Evolutionary conservation across 2,113 vertebrate species (phyloP).

Genomic region (Mormyrus iriodes): DNA sequence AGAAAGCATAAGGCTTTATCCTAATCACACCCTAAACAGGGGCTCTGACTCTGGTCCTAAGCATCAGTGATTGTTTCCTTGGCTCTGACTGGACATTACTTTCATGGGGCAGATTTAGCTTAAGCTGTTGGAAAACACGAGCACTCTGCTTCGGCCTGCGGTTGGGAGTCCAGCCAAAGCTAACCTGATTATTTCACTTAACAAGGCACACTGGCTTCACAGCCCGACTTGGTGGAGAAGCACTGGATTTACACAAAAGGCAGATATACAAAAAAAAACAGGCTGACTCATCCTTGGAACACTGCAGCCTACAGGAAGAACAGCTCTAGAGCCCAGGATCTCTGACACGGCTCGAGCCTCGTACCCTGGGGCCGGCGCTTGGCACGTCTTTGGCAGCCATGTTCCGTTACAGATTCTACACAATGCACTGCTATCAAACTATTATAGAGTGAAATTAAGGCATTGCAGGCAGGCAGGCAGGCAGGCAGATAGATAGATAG

Average conservation of each 20-base stretch:
- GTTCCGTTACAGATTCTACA: not conserved
- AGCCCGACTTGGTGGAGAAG: not conserved
- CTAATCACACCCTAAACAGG: slow-evolving; percentile 81
- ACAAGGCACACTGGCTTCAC: not conserved
- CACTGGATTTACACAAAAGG: not conserved
- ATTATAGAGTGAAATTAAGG: not conserved
- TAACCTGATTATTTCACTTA: not conserved
- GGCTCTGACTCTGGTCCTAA: slow-evolving; percentile 70
- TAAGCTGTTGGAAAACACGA: slow-evolving; percentile 79
- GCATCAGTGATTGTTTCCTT: slow-evolving; percentile 76
- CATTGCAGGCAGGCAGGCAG: not conserved
- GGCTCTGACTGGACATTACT: slow-evolving; percentile 84
- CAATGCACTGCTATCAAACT: not conserved
- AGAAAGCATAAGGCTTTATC: slow-evolving; percentile 47
- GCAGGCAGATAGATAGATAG: not conserved
- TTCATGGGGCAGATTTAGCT: slow-evolving; percentile 81
- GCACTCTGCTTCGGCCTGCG: slow-evolving; percentile 73
- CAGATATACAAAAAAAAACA: not conserved
- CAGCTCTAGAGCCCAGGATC: not conserved
- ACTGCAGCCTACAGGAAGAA: not conserved
- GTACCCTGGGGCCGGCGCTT: not conserved
- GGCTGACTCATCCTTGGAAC: not conserved
- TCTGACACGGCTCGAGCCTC: not conserved
- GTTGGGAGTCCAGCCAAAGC: slow-evolving; percentile 59
- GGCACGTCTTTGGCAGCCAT: not conserved